Evolutionary conservation across 2,888 invertebrate genomes (phyloP).

Genomic region (Druceiella hillmani): DNA sequence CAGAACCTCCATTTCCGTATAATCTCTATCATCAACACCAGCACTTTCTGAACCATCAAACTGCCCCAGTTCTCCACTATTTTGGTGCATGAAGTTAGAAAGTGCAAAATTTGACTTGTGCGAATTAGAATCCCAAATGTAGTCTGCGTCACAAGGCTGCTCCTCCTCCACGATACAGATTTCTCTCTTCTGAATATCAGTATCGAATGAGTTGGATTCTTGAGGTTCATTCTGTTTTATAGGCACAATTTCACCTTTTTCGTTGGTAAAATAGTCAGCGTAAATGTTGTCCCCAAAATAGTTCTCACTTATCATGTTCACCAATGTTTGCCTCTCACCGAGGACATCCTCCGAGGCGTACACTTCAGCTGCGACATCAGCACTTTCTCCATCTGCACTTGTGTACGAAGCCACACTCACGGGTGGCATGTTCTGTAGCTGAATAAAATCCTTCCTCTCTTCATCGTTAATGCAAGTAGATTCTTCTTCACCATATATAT

Average conservation of each 20-base stretch:
- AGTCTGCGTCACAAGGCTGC: slow-evolving; percentile 28
- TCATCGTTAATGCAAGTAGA: neutral
- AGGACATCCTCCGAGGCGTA: slow-evolving; percentile 39
- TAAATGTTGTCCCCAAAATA: slow-evolving; percentile 48
- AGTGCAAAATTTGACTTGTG: slow-evolving; percentile 42
- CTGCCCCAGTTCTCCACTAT: slow-evolving; percentile 35
- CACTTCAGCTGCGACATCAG: slow-evolving; percentile 42
- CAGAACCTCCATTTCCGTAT: slow-evolving; percentile 29
- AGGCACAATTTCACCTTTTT: too few relatives aligned
- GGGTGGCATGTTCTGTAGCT: slow-evolving; percentile 38
- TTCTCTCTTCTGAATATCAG: slow-evolving; percentile 31
- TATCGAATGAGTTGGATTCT: slow-evolving; percentile 28
- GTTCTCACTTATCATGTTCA: slow-evolving; percentile 46
- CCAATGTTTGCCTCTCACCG: slow-evolving; percentile 42
- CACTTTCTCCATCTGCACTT: slow-evolving; percentile 33
- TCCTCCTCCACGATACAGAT: slow-evolving; percentile 10
- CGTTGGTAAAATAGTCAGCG: slow-evolving; percentile 40
- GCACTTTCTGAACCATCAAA: slow-evolving; percentile 4
- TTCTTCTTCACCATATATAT: too few relatives aligned
- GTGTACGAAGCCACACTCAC: slow-evolving; percentile 42
- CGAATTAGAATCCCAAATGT: slow-evolving; percentile 43
- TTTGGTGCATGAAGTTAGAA: slow-evolving; percentile 45
- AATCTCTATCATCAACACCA: slow-evolving; percentile 26
- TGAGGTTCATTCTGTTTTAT: too few relatives aligned
- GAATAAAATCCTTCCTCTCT: slow-evolving; percentile 27